Evolutionary conservation across 2,888 invertebrate genomes (phyloP).

Genomic region (Lepidocyrtoides sp.): DNA sequence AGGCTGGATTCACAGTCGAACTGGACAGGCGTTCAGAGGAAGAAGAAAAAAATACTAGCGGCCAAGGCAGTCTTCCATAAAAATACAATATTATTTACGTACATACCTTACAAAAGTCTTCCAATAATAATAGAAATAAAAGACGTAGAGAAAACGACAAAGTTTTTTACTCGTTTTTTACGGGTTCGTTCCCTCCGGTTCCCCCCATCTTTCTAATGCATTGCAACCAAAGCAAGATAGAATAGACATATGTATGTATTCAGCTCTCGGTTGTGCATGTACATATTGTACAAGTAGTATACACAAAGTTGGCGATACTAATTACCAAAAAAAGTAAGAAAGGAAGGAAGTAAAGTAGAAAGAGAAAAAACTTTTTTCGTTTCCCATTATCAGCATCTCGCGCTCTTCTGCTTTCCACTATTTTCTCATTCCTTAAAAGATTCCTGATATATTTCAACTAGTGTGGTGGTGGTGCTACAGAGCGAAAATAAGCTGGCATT

Average conservation of each 20-base stretch:
- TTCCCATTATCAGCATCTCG: conserved; percentile 64
- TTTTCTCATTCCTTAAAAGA: conserved; percentile 26
- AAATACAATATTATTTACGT: conserved; percentile 22
- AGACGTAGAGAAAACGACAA: conserved; percentile 15
- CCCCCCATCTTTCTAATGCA: not conserved
- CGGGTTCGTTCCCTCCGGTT: conserved; percentile 53
- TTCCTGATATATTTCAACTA: not conserved
- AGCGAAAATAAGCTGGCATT: not conserved
- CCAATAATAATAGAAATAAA: not conserved
- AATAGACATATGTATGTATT: too few species aligned
- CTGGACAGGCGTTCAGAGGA: not conserved
- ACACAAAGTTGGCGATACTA: conserved; percentile 64
- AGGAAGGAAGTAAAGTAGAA: not conserved
- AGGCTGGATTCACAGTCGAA: not conserved
- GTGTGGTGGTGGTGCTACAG: not conserved
- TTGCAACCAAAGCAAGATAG: too few species aligned
- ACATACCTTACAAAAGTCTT: not conserved
- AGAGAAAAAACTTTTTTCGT: conserved; percentile 58
- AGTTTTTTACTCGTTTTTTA: conserved; percentile 51
- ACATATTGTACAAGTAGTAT: too few species aligned
- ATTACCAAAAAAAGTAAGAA: conserved; percentile 61
- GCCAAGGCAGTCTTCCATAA: not conserved
- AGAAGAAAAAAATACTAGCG: not conserved
- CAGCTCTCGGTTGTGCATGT: too few species aligned
- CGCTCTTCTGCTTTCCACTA: conserved; percentile 24